phyloP scores from a whole-genome alignment of 1,140 invertebrate species.

The Atta texana region DNA sequence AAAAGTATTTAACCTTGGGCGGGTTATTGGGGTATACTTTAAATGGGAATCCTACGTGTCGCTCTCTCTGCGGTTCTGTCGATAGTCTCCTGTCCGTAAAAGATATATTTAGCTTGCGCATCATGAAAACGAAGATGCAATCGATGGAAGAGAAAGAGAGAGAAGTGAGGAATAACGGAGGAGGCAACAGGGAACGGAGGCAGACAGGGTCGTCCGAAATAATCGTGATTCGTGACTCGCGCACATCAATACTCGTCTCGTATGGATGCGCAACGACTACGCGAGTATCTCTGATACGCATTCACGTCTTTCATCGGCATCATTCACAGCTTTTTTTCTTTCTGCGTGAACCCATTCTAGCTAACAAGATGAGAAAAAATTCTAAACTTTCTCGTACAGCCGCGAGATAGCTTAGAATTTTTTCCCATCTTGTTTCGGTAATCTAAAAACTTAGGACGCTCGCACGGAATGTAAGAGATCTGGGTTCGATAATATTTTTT shows the following conservation, averaged over 20 bases:
- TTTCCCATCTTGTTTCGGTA: not conserved
- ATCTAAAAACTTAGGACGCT: too few relatives aligned
- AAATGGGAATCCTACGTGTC: slow-evolving; percentile 64
- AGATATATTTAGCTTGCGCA: slow-evolving; percentile 72
- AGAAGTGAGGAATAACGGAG: not conserved
- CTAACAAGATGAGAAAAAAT: too few relatives aligned
- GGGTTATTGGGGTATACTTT: slow-evolving; percentile 71
- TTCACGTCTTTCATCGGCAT: slow-evolving; percentile 9
- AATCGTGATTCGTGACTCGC: slow-evolving; percentile 62
- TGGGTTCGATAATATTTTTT: too few relatives aligned
- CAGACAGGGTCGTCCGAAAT: slow-evolving; percentile 27
- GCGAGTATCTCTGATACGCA: not conserved
- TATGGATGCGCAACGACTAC: not conserved
- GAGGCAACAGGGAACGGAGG: not conserved
- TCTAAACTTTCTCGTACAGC: not conserved
- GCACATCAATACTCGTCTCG: slow-evolving; percentile 32
- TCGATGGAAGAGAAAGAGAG: slow-evolving; percentile 19
- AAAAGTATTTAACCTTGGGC: slow-evolving; percentile 69
- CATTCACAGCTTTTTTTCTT: slow-evolving; percentile 1
- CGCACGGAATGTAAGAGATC: too few relatives aligned
- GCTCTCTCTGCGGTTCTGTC: slow-evolving; percentile 63
- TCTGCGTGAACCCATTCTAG: too few relatives aligned
- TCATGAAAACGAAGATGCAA: slow-evolving; percentile 60
- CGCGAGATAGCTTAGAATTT: not conserved
- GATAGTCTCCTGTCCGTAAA: slow-evolving; percentile 63